phyloP scores from a whole-genome alignment of 2,797 vertebrate genomes.

The Uromys caudimaculatus region DNA sequence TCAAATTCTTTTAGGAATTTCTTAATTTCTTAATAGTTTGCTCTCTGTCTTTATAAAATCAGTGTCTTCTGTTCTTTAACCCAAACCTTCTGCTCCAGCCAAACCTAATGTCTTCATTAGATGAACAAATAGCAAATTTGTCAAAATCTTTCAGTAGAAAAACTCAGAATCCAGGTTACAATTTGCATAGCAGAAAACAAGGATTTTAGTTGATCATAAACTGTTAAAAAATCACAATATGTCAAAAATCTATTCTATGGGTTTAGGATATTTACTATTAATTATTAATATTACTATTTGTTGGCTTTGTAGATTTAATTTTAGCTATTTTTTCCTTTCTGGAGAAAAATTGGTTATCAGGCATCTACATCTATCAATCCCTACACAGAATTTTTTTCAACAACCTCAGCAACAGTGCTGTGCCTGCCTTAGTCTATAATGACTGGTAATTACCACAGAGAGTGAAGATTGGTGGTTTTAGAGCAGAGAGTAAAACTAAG shows the following conservation, averaged over 20 bases:
- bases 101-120: not conserved
- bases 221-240: not conserved
- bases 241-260: not conserved
- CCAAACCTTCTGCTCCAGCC: not conserved
- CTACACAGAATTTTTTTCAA: not conserved
- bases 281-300: not conserved
- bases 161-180: slow-evolving; percentile 12
- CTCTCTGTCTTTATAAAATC: not conserved
- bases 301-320: not conserved
- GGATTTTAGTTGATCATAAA: not conserved
- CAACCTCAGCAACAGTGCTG: not conserved
- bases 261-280: not conserved
- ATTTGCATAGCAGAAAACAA: not conserved
- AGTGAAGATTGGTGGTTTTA: not conserved
- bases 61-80: slow-evolving; percentile 9
- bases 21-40: not conserved
- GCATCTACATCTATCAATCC: not conserved
- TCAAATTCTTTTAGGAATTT: not conserved
- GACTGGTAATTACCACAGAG: not conserved
- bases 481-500: not conserved
- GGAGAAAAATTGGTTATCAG: not conserved
- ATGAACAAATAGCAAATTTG: not conserved
- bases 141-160: not conserved
- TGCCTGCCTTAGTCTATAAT: not conserved
- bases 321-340: not conserved